Evolutionary conservation across 2,888 invertebrate species (phyloP).

Genomic region (Pseudococcus viburni): DNA sequence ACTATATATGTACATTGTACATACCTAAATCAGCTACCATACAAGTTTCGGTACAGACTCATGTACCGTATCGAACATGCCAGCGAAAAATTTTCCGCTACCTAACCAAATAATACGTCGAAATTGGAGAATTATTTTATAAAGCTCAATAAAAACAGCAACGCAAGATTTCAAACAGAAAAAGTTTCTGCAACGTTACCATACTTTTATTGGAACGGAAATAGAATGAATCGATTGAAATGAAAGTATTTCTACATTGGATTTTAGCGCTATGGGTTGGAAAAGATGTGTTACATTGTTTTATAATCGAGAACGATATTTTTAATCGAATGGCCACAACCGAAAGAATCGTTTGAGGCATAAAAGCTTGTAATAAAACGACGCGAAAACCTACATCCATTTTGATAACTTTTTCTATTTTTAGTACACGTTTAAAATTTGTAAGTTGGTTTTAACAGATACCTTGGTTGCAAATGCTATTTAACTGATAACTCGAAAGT

Average conservation of each 20-base stretch:
- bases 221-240: constrained; percentile 9
- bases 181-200: neutral
- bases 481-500: no score
- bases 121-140: constrained; percentile 3
- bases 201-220: constrained; percentile 12
- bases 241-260: constrained; percentile 24
- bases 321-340: neutral
- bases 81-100: neutral
- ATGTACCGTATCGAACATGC: neutral
- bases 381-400: neutral
- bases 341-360: neutral
- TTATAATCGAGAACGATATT: constrained; percentile 19
- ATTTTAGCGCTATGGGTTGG: neutral
- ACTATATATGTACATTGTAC: no score
- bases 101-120: neutral
- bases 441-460: no score
- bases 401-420: no score
- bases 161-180: neutral
- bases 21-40: no score
- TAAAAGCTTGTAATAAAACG: neutral
- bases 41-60: neutral
- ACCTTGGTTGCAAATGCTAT: no score
- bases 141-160: constrained; percentile 12
- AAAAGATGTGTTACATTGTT: constrained; percentile 44
- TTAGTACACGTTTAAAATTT: no score